Evolutionary conservation across 2,113 vertebrate species (phyloP).

Genomic region (Lycaon pictus): DNA sequence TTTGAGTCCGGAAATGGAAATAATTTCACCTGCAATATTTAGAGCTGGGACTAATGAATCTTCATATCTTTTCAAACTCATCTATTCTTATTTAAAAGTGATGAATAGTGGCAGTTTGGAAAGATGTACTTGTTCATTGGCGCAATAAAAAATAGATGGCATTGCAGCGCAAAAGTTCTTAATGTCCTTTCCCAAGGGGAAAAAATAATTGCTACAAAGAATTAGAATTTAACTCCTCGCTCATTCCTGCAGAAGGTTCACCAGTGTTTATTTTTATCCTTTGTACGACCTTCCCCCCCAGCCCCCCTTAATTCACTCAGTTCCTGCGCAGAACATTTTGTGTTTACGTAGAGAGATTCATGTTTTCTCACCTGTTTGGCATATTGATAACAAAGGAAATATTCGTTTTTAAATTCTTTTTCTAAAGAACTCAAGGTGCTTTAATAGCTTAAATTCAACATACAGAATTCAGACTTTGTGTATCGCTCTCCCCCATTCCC

Average conservation of each 20-base stretch:
- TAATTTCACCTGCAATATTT: conserved; percentile 70
- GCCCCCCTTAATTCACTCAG: neutral
- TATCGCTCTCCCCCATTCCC: neutral
- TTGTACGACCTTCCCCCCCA: neutral
- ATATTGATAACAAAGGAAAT: neutral
- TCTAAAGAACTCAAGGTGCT: neutral
- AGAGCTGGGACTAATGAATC: conserved; percentile 69
- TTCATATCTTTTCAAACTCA: conserved; percentile 72
- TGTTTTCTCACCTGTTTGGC: neutral
- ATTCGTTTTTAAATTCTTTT: neutral
- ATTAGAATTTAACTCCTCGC: conserved; percentile 75
- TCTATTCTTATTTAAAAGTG: conserved; percentile 77
- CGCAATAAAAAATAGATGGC: conserved; percentile 76
- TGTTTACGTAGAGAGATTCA: neutral
- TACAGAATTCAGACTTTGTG: neutral
- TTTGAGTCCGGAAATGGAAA: conserved; percentile 40
- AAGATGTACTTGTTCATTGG: conserved; percentile 71
- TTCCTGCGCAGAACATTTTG: neutral
- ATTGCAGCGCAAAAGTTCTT: conserved; percentile 58
- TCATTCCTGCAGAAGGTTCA: conserved; percentile 13
- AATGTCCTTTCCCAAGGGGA: conserved; percentile 67
- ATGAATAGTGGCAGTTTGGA: conserved; percentile 74
- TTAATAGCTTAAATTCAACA: neutral
- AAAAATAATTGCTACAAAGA: conserved; percentile 58
- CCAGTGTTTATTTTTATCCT: neutral